Percentiles rank a stretch among this genome's conserved stretches.
Evolutionary conservation across 2,113 vertebrate genomes (phyloP).

Genomic region (Archilochus colubris): DNA sequence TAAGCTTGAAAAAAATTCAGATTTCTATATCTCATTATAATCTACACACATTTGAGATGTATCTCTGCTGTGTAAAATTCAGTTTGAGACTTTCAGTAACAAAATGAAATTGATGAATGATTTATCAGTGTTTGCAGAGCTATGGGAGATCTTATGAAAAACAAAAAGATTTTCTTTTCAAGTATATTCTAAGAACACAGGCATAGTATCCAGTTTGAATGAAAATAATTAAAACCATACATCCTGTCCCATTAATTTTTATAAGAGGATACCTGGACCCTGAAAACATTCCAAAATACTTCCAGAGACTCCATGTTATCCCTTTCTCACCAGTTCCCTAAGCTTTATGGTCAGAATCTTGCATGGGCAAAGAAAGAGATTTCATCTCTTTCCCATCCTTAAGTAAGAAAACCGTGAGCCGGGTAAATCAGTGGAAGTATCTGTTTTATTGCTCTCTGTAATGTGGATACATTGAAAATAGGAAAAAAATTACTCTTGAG

Average conservation of each 20-base stretch:
- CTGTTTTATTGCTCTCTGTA: neutral
- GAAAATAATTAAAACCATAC: neutral
- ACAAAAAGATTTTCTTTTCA: neutral
- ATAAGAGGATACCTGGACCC: neutral
- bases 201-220: neutral
- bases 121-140: neutral
- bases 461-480: no score
- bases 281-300: neutral
- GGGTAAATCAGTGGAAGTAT: neutral
- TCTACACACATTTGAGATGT: neutral
- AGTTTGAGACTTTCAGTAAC: neutral
- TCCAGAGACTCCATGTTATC: neutral
- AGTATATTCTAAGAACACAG: neutral
- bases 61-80: neutral
- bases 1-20: neutral
- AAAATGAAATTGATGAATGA: neutral
- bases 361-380: neutral
- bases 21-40: neutral
- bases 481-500: no score
- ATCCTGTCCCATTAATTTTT: neutral
- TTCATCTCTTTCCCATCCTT: neutral
- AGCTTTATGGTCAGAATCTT: neutral
- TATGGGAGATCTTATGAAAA: neutral
- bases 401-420: neutral
- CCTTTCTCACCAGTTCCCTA: neutral